These are phyloP conservation scores for Eurytoma californica DNA, from an alignment of 2,888 invertebrate species.

Conservation along the genomic window DNA sequence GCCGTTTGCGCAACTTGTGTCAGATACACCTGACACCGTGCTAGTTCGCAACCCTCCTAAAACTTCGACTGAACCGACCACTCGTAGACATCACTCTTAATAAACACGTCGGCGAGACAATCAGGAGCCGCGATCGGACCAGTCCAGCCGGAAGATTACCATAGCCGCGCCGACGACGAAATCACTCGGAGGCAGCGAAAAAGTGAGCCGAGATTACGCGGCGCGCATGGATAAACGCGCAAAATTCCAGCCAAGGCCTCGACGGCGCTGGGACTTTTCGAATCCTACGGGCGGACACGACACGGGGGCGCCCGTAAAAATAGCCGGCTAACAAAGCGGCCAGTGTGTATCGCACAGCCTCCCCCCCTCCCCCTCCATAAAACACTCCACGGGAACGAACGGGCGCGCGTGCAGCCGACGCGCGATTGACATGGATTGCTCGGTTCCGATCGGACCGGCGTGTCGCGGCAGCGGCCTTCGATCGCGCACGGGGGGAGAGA, in stretches of 20 bases:
- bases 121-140: no score
- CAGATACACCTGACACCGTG: no score
- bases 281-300: no score
- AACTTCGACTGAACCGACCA: no score
- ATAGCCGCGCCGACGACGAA: neutral
- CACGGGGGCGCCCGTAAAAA: constrained; percentile 9
- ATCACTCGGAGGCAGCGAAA: neutral
- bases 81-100: no score
- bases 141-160: neutral
- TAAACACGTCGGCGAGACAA: no score
- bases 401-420: neutral
- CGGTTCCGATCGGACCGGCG: constrained; percentile 22
- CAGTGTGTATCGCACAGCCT: neutral
- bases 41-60: no score
- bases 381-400: constrained; percentile 23
- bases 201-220: no score
- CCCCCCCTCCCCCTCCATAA: constrained; percentile 7
- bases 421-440: constrained; percentile 34
- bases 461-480: constrained; percentile 28
- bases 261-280: neutral
- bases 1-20: no score
- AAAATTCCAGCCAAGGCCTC: constrained; percentile 24
- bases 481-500: neutral
- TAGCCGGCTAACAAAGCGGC: constrained; percentile 9
- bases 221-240: neutral